Evolutionary conservation across 2,797 vertebrate genomes (phyloP).

Genomic region (Phalanger gymnotis): DNA sequence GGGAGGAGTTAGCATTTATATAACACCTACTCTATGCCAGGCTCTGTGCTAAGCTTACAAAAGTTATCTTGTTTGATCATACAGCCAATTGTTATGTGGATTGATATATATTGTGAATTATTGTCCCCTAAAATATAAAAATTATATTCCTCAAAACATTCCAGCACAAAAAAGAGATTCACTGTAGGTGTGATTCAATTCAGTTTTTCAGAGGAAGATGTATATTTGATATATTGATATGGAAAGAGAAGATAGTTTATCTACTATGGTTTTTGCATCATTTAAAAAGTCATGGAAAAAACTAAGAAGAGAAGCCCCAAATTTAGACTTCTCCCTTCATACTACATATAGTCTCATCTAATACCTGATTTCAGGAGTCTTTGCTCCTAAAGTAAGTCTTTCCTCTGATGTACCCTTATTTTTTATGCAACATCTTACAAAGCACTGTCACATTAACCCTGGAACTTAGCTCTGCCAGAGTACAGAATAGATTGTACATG

Average conservation of each 20-base stretch:
- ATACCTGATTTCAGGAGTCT: background rate
- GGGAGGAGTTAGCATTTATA: background rate
- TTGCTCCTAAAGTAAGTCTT: background rate
- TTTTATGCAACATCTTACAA: background rate
- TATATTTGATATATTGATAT: background rate
- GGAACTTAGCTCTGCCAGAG: background rate
- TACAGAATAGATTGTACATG: background rate
- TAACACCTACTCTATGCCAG: background rate
- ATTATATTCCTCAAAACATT: background rate
- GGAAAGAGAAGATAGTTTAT: constrained; percentile 5
- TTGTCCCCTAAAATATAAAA: background rate
- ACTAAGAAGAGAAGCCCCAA: background rate
- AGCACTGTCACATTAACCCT: background rate
- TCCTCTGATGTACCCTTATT: background rate
- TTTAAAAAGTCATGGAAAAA: background rate
- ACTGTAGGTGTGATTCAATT: background rate
- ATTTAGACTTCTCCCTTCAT: background rate
- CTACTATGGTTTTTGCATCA: background rate
- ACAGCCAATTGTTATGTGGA: too few species aligned
- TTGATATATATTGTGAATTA: too few species aligned
- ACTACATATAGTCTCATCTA: background rate
- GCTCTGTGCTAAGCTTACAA: too few species aligned
- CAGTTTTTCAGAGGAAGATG: background rate
- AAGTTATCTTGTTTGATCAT: too few species aligned
- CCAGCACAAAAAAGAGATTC: background rate